phyloP scores from a whole-genome alignment of 1,140 invertebrate genomes.

The Orius laevigatus region DNA sequence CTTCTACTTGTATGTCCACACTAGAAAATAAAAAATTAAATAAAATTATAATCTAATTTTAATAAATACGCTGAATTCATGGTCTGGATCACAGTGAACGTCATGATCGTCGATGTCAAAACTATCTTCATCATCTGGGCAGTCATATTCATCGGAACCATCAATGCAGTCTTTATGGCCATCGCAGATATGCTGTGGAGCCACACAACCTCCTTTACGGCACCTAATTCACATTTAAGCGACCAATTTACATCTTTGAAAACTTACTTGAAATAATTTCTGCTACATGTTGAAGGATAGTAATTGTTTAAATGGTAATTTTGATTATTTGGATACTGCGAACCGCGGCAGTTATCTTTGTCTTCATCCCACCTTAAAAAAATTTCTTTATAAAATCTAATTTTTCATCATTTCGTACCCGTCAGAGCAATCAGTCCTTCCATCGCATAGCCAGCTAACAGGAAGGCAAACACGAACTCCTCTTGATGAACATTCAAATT shows the following conservation, averaged over 20 bases:
- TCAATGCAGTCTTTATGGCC: constrained; percentile 19
- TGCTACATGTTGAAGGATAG: background rate
- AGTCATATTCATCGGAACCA: constrained; percentile 21
- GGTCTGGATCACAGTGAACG: constrained; percentile 17
- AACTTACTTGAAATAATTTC: constrained; percentile 1
- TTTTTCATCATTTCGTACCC: too few relatives aligned
- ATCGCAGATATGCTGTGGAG: constrained; percentile 18
- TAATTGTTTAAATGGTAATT: constrained; percentile 3
- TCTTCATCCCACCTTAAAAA: constrained; percentile 21
- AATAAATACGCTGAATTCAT: constrained; percentile 19
- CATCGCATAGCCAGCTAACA: constrained; percentile 21
- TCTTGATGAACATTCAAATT: constrained; percentile 19
- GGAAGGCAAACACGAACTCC: constrained; percentile 20
- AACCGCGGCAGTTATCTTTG: constrained; percentile 18
- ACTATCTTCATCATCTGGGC: constrained; percentile 15
- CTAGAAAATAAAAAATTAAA: constrained; percentile 8
- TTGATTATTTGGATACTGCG: constrained; percentile 8
- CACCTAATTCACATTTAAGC: constrained; percentile 18
- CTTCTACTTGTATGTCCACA: constrained; percentile 3
- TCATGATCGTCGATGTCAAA: constrained; percentile 8
- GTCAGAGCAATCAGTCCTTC: constrained; percentile 20
- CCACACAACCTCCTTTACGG: constrained; percentile 18
- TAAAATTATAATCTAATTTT: background rate
- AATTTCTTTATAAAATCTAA: background rate
- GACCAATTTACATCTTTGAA: too few relatives aligned